phyloP scores from a whole-genome alignment of 2,797 vertebrate species.

The Pelodytes ibericus region DNA sequence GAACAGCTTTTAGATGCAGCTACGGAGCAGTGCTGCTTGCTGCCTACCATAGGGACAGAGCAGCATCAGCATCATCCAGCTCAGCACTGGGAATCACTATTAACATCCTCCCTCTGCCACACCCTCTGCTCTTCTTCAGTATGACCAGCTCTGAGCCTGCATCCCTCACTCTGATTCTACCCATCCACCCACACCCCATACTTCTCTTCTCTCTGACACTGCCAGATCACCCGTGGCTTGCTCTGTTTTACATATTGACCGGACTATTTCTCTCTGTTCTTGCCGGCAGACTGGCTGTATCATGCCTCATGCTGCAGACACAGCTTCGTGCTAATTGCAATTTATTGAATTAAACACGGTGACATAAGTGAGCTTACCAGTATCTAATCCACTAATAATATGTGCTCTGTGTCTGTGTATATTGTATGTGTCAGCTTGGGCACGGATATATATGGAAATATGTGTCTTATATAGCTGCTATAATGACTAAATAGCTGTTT shows the following conservation, averaged over 20 bases:
- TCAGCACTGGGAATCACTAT: constrained; percentile 32
- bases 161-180: constrained; percentile 26
- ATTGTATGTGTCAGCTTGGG: not conserved
- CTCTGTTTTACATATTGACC: not conserved
- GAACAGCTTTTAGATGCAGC: constrained; percentile 8
- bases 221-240: not conserved
- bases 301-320: not conserved
- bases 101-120: constrained; percentile 45
- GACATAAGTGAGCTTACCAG: not conserved
- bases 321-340: not conserved
- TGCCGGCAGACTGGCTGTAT: not conserved
- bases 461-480: too few species aligned
- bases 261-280: constrained; percentile 5
- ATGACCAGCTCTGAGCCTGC: constrained; percentile 26
- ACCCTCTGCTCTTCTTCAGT: constrained; percentile 32
- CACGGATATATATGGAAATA: not conserved
- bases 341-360: not conserved
- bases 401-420: too few species aligned
- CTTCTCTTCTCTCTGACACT: constrained; percentile 5
- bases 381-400: not conserved
- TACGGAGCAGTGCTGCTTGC: constrained; percentile 16
- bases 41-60: constrained; percentile 21
- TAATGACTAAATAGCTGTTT: not conserved
- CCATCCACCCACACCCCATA: constrained; percentile 14
- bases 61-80: constrained; percentile 24